These are phyloP conservation scores for Teleiodes luculella DNA, from an alignment of 2,888 invertebrate species.

Conservation along the genomic window DNA sequence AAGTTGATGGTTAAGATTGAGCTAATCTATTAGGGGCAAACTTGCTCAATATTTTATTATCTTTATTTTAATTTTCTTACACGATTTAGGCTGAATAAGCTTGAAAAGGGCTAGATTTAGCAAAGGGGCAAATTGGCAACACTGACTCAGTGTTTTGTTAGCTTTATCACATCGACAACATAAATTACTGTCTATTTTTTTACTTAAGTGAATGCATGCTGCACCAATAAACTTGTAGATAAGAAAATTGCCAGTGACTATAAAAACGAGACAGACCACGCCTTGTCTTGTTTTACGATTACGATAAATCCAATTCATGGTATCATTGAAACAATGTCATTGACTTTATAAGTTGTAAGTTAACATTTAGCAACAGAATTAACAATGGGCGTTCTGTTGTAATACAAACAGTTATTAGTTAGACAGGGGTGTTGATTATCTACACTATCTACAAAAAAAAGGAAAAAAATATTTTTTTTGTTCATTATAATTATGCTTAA, in stretches of 20 bases:
- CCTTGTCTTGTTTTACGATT: neutral
- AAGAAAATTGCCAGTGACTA: neutral
- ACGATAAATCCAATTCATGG: neutral
- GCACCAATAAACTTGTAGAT: conserved; percentile 1
- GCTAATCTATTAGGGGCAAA: too few species aligned
- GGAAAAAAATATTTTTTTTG: too few species aligned
- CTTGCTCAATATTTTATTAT: too few species aligned
- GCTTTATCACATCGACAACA: neutral
- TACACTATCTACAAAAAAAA: too few species aligned
- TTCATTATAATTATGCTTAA: too few species aligned
- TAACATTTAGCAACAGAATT: neutral
- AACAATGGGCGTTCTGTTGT: neutral
- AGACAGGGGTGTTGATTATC: too few species aligned
- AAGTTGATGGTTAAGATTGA: too few species aligned
- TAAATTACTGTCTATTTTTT: conserved; percentile 7
- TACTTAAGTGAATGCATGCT: conserved; percentile 2
- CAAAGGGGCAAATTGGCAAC: too few species aligned
- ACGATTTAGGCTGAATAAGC: too few species aligned
- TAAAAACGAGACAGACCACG: neutral
- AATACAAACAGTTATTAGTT: neutral
- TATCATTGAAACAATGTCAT: neutral
- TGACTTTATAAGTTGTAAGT: neutral
- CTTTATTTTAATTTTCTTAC: too few species aligned
- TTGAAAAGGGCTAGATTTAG: too few species aligned
- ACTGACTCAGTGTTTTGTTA: too few species aligned